Conservation (phyloP, 2,888 invertebrate genomes). For the Exephanes ischioxanthus region DNA sequence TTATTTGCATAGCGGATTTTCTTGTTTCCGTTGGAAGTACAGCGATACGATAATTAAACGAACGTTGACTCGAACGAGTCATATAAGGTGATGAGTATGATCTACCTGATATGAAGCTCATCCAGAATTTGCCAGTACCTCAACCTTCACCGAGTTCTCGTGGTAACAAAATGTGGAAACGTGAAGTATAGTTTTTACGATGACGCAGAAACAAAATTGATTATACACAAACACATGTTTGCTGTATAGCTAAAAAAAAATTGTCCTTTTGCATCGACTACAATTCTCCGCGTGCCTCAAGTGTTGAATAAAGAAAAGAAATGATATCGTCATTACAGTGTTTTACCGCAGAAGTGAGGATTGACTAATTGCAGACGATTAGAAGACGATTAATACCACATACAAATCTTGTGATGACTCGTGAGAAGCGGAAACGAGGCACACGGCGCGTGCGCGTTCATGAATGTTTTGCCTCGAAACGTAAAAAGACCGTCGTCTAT, state of each 20-base stretch:
- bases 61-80: constrained; percentile 56
- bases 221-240: too few species aligned
- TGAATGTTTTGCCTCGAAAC: constrained; percentile 69
- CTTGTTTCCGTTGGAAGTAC: constrained; percentile 35
- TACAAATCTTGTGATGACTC: constrained; percentile 52
- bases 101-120: neutral
- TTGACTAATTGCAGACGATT: constrained; percentile 29
- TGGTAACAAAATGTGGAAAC: neutral
- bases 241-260: neutral
- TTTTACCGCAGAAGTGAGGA: neutral
- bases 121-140: neutral
- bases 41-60: constrained; percentile 36
- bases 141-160: too few species aligned
- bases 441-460: constrained; percentile 69
- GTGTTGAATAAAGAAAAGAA: neutral
- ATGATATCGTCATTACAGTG: neutral
- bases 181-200: too few species aligned
- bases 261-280: neutral
- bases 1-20: constrained; percentile 58
- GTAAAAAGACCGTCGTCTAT: constrained; percentile 32
- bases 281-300: neutral
- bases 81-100: constrained; percentile 22
- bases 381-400: constrained; percentile 44
- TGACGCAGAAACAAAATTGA: too few species aligned
- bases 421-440: constrained; percentile 76